Conservation (phyloP, 2,888 invertebrate genomes). For the Cenopis cana region DNA sequence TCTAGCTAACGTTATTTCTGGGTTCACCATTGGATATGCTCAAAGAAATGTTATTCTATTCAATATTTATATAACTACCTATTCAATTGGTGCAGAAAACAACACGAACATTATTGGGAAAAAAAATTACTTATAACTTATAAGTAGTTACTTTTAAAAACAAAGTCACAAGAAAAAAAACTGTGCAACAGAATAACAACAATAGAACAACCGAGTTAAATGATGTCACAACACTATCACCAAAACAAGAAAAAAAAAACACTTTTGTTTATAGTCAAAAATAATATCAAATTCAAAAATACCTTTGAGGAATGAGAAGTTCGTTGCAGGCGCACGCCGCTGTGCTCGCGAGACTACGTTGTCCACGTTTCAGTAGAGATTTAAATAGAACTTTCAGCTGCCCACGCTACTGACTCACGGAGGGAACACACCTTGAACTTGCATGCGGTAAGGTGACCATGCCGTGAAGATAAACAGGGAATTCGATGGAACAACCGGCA, state of each 20-base stretch:
- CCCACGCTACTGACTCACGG: slow-evolving; percentile 77
- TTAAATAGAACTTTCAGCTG: slow-evolving; percentile 82
- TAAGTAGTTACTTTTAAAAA: no score
- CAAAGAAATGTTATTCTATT: slow-evolving; percentile 50
- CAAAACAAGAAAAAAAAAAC: background rate
- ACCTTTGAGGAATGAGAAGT: slow-evolving; percentile 58
- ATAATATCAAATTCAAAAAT: slow-evolving; percentile 42
- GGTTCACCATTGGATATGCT: slow-evolving; percentile 39
- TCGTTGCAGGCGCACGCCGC: slow-evolving; percentile 83
- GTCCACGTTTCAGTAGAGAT: slow-evolving; percentile 60
- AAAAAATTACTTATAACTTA: no score
- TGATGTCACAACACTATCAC: slow-evolving; percentile 14
- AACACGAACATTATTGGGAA: background rate
- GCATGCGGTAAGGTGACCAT: slow-evolving; percentile 53
- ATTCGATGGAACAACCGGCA: background rate
- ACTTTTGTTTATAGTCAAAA: slow-evolving; percentile 21
- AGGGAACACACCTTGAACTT: slow-evolving; percentile 80
- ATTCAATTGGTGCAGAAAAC: background rate
- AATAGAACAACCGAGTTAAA: background rate
- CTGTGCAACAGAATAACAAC: background rate
- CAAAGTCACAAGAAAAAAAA: no score
- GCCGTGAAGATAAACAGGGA: background rate
- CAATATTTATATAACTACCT: background rate
- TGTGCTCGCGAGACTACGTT: slow-evolving; percentile 70
- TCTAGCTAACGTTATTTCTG: slow-evolving; percentile 51